Conservation (phyloP, 2,113 vertebrate genomes). For the Arizona elegans region DNA sequence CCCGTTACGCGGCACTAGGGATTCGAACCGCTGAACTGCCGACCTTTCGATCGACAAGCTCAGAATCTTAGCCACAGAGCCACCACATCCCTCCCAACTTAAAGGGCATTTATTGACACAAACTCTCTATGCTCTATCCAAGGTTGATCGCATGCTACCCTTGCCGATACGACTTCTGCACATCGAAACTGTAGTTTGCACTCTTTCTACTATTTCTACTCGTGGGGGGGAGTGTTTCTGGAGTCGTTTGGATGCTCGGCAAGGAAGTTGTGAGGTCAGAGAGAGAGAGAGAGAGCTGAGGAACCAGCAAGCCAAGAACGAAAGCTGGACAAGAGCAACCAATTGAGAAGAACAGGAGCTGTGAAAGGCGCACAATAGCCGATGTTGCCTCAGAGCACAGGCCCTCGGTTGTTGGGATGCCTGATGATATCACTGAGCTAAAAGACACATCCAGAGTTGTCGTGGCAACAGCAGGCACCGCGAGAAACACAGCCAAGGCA, state of each 20-base stretch:
- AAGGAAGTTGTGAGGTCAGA: not conserved
- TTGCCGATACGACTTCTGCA: not conserved
- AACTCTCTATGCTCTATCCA: too few species aligned
- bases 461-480: constrained; percentile 10
- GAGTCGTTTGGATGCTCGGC: not conserved
- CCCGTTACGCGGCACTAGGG: too few species aligned
- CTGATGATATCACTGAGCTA: constrained; percentile 9
- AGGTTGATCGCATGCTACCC: not conserved
- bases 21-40: too few species aligned
- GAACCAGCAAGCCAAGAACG: not conserved
- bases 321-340: not conserved
- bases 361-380: not conserved
- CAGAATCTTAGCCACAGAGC: too few species aligned
- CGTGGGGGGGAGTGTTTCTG: not conserved
- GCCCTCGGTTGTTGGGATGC: constrained; percentile 17
- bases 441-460: constrained; percentile 26
- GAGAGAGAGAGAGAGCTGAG: too few species aligned
- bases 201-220: not conserved
- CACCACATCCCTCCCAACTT: not conserved
- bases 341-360: too few species aligned
- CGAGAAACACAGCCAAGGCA: not conserved
- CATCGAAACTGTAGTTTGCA: not conserved
- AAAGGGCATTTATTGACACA: not conserved
- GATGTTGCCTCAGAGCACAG: not conserved
- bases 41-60: too few species aligned